Evolutionary conservation across 2,797 vertebrate genomes (phyloP).

Genomic region (Kryptopterus vitreolus): DNA sequence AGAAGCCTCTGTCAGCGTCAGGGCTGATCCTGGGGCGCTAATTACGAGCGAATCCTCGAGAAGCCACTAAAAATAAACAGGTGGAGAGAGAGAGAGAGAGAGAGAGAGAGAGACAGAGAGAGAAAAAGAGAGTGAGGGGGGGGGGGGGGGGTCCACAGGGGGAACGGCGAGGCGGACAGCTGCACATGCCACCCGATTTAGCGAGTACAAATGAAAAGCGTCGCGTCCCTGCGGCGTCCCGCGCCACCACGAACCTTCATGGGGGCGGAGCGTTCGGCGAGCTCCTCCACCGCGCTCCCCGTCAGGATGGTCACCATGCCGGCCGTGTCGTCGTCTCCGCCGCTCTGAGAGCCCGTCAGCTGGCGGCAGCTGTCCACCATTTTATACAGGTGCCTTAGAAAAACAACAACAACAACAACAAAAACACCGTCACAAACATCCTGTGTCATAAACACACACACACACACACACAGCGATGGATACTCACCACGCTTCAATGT

Average conservation of each 20-base stretch:
- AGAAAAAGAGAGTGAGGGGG: too few relatives aligned
- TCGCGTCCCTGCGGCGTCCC: too few relatives aligned
- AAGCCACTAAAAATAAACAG: conserved; percentile 41
- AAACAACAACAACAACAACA: not conserved
- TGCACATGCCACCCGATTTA: conserved; percentile 33
- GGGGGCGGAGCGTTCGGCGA: conserved; percentile 73
- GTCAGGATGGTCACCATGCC: conserved; percentile 98
- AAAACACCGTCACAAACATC: not conserved
- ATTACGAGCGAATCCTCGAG: conserved; percentile 19
- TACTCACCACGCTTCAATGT: conserved; percentile 89
- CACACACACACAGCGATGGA: not conserved
- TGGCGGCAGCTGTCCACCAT: conserved; percentile 97
- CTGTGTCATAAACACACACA: not conserved
- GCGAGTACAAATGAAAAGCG: not conserved
- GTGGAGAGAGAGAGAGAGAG: conserved; percentile 13
- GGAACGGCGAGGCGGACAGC: conserved; percentile 16
- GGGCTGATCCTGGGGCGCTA: not conserved
- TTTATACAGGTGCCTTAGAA: conserved; percentile 89
- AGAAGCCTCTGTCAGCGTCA: not conserved
- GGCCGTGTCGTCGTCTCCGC: conserved; percentile 87
- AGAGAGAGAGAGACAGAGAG: too few relatives aligned
- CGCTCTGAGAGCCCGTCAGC: conserved; percentile 87
- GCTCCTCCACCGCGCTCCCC: conserved; percentile 80
- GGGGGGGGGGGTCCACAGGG: too few relatives aligned
- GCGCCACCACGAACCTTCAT: conserved; percentile 84